Conservation (phyloP, 2,888 invertebrate species). For the Anorthoa munda region DNA sequence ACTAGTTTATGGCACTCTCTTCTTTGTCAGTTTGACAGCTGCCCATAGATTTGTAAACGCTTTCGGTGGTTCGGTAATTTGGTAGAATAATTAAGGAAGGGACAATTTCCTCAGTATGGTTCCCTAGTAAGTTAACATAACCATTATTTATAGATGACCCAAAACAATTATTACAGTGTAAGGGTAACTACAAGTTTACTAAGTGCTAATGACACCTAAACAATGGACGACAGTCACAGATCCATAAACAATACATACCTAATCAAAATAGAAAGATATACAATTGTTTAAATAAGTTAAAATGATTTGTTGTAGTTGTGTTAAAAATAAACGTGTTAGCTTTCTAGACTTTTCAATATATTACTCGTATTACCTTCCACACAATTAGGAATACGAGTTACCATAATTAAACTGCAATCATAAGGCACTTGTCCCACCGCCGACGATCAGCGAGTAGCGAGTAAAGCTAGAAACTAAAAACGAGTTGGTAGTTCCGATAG, state of each 20-base stretch:
- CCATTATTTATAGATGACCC: slow-evolving; percentile 10
- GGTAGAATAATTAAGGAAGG: slow-evolving; percentile 9
- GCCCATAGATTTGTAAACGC: slow-evolving; percentile 37
- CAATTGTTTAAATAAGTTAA: background rate
- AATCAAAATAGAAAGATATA: background rate
- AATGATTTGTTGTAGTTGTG: background rate
- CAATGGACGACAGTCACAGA: slow-evolving; percentile 5
- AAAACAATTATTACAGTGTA: slow-evolving; percentile 18
- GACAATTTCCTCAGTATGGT: slow-evolving; percentile 15
- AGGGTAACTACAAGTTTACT: slow-evolving; percentile 11
- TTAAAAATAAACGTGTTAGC: background rate
- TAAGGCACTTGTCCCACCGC: background rate
- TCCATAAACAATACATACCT: background rate
- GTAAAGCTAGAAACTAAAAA: too few species aligned
- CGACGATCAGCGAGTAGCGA: too few species aligned
- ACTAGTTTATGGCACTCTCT: slow-evolving; percentile 50
- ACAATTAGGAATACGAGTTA: slow-evolving; percentile 10
- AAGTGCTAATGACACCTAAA: slow-evolving; percentile 20
- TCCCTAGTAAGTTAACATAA: slow-evolving; percentile 2
- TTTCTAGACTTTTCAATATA: background rate
- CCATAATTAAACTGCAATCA: slow-evolving; percentile 18
- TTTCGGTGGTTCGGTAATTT: slow-evolving; percentile 36
- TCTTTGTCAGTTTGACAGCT: slow-evolving; percentile 65
- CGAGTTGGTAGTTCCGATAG: too few species aligned
- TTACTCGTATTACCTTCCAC: background rate